Evolutionary conservation across 2,797 vertebrate species (phyloP).

Genomic region (Neomorphus geoffroyi): DNA sequence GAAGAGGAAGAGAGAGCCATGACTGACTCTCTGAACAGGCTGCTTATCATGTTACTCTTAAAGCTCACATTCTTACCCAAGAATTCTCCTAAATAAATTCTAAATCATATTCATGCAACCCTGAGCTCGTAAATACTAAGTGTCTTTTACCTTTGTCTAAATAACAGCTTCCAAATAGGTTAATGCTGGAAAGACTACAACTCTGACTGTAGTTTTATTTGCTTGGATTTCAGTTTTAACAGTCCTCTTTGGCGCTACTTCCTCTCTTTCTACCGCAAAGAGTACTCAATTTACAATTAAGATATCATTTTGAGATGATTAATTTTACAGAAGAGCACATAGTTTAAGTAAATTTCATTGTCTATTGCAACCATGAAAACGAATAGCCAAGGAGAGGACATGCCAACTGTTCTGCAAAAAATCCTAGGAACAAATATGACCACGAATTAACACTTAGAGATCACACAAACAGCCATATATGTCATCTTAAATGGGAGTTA

Average conservation of each 20-base stretch:
- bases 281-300: conserved; percentile 15
- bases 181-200: background rate
- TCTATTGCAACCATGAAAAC: conserved; percentile 39
- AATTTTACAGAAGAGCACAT: conserved; percentile 33
- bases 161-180: background rate
- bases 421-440: conserved; percentile 49
- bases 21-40: background rate
- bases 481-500: conserved; percentile 57
- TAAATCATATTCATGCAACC: background rate
- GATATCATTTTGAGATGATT: conserved; percentile 37
- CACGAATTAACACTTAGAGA: conserved; percentile 49
- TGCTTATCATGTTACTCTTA: background rate
- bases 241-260: background rate
- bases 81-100: background rate
- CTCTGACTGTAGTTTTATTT: background rate
- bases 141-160: background rate
- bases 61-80: background rate
- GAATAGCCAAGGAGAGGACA: conserved; percentile 47
- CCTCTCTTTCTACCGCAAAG: background rate
- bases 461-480: conserved; percentile 56
- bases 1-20: background rate
- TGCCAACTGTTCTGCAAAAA: conserved; percentile 46
- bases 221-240: background rate
- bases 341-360: conserved; percentile 58
- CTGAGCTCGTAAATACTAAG: background rate